Evolutionary conservation across 1,140 invertebrate species (phyloP).

Genomic region (Portunus trituberculatus): DNA sequence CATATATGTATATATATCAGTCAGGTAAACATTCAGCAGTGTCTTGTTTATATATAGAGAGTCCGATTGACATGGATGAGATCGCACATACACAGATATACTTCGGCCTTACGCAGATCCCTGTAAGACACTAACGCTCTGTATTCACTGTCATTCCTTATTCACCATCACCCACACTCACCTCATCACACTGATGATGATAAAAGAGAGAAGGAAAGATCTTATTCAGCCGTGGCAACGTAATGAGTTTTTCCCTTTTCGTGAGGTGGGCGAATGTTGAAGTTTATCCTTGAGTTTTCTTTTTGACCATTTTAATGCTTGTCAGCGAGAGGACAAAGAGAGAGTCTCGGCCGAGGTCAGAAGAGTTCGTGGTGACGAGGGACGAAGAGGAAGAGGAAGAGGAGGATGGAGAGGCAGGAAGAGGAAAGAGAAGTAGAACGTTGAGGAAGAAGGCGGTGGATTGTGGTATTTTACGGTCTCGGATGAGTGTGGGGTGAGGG

Average conservation of each 20-base stretch:
- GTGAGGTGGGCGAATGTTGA: conserved; percentile 18
- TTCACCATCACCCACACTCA: background rate
- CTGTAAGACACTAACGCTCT: background rate
- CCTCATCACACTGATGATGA: background rate
- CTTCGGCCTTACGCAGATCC: background rate
- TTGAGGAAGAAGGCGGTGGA: background rate
- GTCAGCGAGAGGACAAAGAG: conserved; percentile 16
- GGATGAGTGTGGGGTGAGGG: background rate
- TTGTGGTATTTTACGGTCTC: background rate
- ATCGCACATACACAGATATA: conserved; percentile 10
- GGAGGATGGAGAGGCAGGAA: background rate
- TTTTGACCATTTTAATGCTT: conserved; percentile 14
- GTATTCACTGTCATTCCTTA: background rate
- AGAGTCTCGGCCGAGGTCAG: conserved; percentile 7
- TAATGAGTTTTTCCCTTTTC: conserved; percentile 23
- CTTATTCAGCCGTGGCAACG: background rate
- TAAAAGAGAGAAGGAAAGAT: background rate
- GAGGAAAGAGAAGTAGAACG: background rate
- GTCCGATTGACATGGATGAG: background rate
- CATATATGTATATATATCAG: conserved; percentile 25
- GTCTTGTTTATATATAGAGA: background rate
- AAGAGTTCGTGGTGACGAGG: background rate
- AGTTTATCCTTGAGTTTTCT: conserved; percentile 23
- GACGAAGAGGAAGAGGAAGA: background rate
- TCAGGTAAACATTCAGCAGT: conserved; percentile 4